These are phyloP conservation scores for Teleiodes luculella DNA, from an alignment of 2,888 invertebrate species.

Conservation along the genomic window DNA sequence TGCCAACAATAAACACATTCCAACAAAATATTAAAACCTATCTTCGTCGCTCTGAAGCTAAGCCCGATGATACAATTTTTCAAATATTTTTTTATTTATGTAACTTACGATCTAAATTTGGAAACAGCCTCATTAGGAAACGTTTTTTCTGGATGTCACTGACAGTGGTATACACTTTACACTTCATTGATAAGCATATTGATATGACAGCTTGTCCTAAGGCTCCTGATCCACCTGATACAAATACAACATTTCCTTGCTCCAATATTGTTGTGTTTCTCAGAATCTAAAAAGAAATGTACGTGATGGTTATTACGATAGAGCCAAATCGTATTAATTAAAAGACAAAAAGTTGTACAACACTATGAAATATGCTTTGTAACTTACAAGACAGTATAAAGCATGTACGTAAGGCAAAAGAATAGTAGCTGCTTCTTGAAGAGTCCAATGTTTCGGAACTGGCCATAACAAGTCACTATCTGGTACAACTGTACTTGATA, in stretches of 20 bases:
- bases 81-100: no score
- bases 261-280: not conserved
- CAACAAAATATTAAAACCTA: no score
- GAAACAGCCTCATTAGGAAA: conserved; percentile 39
- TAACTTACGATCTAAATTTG: conserved; percentile 40
- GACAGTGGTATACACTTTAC: conserved; percentile 43
- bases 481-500: conserved; percentile 77
- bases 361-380: no score
- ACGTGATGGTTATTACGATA: no score
- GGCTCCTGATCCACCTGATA: conserved; percentile 1
- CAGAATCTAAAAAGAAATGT: not conserved
- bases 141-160: conserved; percentile 38
- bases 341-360: not conserved
- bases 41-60: no score
- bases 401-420: conserved; percentile 79
- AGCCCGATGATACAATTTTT: no score
- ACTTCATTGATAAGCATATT: conserved; percentile 37
- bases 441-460: conserved; percentile 81
- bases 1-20: no score
- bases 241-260: not conserved
- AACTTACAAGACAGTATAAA: conserved; percentile 48
- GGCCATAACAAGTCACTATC: conserved; percentile 78
- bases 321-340: not conserved
- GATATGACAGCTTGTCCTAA: conserved; percentile 20
- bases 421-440: conserved; percentile 86